Base-by-base conservation (phyloP, 2,113 vertebrate species). In the Paramisgurnus dabryanus region DNA sequence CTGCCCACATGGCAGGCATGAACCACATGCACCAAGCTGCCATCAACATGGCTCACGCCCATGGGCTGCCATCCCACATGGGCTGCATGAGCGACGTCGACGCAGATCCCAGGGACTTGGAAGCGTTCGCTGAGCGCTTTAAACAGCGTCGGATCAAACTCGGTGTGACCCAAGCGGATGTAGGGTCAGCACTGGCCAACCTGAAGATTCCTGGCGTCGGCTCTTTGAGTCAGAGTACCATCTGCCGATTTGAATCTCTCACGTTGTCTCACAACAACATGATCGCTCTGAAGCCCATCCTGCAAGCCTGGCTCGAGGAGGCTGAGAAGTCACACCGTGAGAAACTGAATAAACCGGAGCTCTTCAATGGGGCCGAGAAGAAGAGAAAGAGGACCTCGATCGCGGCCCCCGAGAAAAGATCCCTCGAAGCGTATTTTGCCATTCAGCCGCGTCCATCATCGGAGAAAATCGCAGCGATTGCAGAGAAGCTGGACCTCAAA, bases 211-310 rank as follows among this genome's bases (percentile, higher is more conserved):
- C 96, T 2, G 97, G 97, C 15, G 97, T 99, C 89, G 97, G 97
- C 60, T 99, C 97, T 58, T 95, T 99, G 58, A 99, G 97, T 91
- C 97, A 99, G 88, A 99, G 97, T 93, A 98, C 97, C 90, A 99
- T 99, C 93, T 99, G 97, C 89, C 93, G 97, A 84, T 99, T 99
- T 87, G 97, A 99, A 89, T 99, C 97, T 2, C 97, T 99, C 68
- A 98, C 97, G 13, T 91, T 99, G 68, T 98, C 97, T 6, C 97
- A 99, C 93, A 99, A 99, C 93, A 99, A 99, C 88, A 99, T 99
- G 97, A 99, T 98, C 80, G 97, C 97, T 13, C 93, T 98, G 85
- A 98, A 98, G 81, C 97, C 97, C 90, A 98, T 99, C 87, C 92
- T 99, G 86, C 97, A 99, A 92, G 97, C 97, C 45, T 99, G 97